These are phyloP conservation scores for Canis aureus DNA, from an alignment of 2,113 vertebrate genomes.

Conservation along the genomic window DNA sequence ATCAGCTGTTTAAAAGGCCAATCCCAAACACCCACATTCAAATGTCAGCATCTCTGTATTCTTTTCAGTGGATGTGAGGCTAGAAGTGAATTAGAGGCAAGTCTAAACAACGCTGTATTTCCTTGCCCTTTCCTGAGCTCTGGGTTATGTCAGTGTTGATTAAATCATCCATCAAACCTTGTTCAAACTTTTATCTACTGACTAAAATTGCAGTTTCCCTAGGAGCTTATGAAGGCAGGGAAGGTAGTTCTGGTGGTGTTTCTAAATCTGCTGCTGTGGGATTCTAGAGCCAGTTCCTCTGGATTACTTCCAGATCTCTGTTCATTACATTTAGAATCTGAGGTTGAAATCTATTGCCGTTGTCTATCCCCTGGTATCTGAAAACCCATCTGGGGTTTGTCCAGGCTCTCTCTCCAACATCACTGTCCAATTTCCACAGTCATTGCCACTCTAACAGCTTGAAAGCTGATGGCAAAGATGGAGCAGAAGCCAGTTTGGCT, in stretches of 20 bases:
- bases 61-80: neutral
- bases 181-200: slow-evolving; percentile 40
- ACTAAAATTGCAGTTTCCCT: slow-evolving; percentile 19
- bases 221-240: neutral
- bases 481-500: slow-evolving; percentile 70
- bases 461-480: slow-evolving; percentile 53
- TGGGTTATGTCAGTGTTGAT: neutral
- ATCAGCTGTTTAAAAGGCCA: neutral
- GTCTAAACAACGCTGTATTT: neutral
- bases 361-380: slow-evolving; percentile 48
- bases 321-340: slow-evolving; percentile 67
- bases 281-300: slow-evolving; percentile 22
- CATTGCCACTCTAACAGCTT: slow-evolving; percentile 58
- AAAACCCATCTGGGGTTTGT: slow-evolving; percentile 64
- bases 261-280: slow-evolving; percentile 33
- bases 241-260: neutral
- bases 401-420: slow-evolving; percentile 46
- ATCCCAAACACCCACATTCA: neutral
- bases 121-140: slow-evolving; percentile 22
- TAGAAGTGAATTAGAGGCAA: slow-evolving; percentile 9
- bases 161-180: neutral
- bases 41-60: neutral
- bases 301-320: slow-evolving; percentile 71
- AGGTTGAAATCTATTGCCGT: slow-evolving; percentile 55
- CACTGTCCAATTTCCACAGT: slow-evolving; percentile 30